Conservation (phyloP, 2,888 invertebrate genomes). For the Balanococcus diminutus region DNA sequence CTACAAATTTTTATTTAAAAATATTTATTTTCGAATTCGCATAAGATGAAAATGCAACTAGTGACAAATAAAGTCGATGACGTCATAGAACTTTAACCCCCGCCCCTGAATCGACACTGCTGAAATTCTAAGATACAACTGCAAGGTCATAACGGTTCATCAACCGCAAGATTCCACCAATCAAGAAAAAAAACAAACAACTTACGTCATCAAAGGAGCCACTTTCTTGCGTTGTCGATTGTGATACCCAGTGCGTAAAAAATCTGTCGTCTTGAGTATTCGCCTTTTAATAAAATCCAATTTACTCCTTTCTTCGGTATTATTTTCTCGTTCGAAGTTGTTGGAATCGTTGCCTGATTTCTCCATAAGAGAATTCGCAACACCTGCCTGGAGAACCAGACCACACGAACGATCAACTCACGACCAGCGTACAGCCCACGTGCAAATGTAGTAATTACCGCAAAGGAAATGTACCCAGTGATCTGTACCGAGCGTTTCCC, state of each 20-base stretch:
- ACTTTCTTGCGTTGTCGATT: background rate
- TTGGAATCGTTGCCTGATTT: background rate
- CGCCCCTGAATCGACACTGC: too few species aligned
- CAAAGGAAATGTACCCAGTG: slow-evolving; percentile 36
- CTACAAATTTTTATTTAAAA: too few species aligned
- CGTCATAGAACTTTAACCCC: too few species aligned
- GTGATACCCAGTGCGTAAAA: background rate
- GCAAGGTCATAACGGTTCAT: background rate
- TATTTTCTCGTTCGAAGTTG: background rate
- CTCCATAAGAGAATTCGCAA: background rate
- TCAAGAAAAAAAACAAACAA: background rate
- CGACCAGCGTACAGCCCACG: slow-evolving; percentile 6
- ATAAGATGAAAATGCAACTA: too few species aligned
- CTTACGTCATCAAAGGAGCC: background rate
- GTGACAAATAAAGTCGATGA: too few species aligned
- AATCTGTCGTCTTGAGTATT: background rate
- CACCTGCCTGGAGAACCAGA: slow-evolving; percentile 20
- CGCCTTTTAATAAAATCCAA: background rate
- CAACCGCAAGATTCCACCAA: background rate
- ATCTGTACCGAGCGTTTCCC: slow-evolving; percentile 40
- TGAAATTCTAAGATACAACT: too few species aligned
- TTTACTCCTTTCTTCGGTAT: background rate
- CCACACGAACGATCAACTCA: slow-evolving; percentile 20
- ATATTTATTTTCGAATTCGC: too few species aligned
- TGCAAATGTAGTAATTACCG: slow-evolving; percentile 41